Evolutionary conservation across 64 coral and sea anemone genomes (phyloP).

Genomic region (Dendronephthya gigantea): DNA sequence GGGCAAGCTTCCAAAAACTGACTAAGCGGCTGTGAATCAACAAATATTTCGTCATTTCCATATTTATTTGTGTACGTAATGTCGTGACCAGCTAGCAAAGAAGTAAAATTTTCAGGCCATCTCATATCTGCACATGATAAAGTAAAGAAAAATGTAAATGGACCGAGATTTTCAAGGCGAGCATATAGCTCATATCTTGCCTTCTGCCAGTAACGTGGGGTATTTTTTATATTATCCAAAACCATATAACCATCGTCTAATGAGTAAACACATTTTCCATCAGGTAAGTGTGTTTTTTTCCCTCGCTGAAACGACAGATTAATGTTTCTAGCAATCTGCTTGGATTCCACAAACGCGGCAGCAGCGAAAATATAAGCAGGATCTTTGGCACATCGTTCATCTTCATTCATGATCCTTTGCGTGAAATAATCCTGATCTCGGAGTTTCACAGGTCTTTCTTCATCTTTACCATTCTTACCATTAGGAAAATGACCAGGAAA

Average conservation of each 20-base stretch:
- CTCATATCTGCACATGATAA: neutral
- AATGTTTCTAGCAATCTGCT: neutral
- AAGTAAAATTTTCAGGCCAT: neutral
- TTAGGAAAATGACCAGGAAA: neutral
- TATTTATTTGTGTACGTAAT: neutral
- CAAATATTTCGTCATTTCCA: neutral
- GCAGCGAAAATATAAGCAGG: neutral
- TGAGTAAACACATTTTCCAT: neutral
- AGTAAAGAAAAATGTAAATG: no score
- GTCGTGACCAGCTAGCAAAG: neutral
- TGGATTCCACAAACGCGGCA: neutral
- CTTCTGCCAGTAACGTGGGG: neutral
- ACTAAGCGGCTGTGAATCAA: neutral
- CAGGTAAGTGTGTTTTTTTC: neutral
- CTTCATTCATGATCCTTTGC: neutral
- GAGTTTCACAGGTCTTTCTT: neutral
- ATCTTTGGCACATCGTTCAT: no score
- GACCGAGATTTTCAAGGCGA: no score
- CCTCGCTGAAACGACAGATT: neutral
- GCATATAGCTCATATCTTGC: neutral
- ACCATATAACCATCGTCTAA: neutral
- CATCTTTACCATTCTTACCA: neutral
- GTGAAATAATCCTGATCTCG: neutral
- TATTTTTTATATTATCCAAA: neutral
- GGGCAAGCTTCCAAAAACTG: neutral